Base-by-base conservation (phyloP, 2,797 vertebrate genomes). In the Lacerta bilineata region DNA sequence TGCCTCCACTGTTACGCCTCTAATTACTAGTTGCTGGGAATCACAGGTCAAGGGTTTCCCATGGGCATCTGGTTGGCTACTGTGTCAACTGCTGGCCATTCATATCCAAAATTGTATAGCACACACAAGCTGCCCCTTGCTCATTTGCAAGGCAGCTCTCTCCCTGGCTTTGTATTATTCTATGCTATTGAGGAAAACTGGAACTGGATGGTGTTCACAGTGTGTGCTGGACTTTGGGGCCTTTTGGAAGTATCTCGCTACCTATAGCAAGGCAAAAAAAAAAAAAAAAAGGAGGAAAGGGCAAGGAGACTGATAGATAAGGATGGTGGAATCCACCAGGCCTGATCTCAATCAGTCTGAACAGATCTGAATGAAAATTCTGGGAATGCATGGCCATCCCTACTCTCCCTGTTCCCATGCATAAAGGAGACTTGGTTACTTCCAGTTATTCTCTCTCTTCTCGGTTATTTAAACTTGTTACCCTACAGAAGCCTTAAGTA, bases 141-240 rank as follows among this genome's bases (percentile, higher is more conserved):
- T 80, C 50, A 55, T 9, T 25, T 11, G 33, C 20, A 39, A 39
- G 10, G 17, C 29, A 78, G n/a, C 15, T 43, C 76, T 29, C 2
- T 2, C 1, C 1, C 11, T 69, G 50, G 13, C 29, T 55, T 55
- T 55, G 77, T 20, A 55, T 79, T 20, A n/a, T 59, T 7, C 27
- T 8, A 7, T 79, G 50, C 29, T 79, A 20, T 23, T 59, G 55
- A n/a, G 55, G 46, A 46, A 36, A 61, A 33, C 29, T 18, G 23
- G n/a, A n/a, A 61, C 9, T 80, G 18, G 8, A 59, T 4, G 10
- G 0, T 1, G 61, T 41, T 91, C 43, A 87, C 89, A 94, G 85
- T 69, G 61, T 55, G 88, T 20, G 27, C 13, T 41, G 29, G 8
- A 23, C 39, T 15, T n/a, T 77, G 46, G 41, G 10, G 23, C 23